Conservation (phyloP, 2,113 vertebrate genomes). For the Corydoras sp. region DNA sequence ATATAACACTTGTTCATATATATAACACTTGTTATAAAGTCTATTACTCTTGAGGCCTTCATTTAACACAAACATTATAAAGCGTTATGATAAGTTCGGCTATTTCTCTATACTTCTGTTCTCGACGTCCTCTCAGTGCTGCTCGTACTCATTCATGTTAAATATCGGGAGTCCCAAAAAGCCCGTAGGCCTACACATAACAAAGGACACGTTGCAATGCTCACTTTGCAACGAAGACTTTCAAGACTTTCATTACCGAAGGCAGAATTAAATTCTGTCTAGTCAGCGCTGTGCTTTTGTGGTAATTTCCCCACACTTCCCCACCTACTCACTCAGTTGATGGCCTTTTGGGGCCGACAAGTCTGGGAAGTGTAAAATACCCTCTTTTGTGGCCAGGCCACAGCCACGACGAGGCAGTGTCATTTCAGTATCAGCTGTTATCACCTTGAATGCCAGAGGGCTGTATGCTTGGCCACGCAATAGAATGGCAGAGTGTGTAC, state of each 20-base stretch:
- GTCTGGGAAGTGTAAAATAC: slow-evolving; percentile 34
- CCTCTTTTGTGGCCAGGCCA: slow-evolving; percentile 26
- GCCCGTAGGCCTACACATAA: neutral
- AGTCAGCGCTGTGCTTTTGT: slow-evolving; percentile 16
- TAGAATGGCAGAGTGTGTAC: neutral
- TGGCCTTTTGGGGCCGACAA: slow-evolving; percentile 7
- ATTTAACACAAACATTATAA: too few relatives aligned
- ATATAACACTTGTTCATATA: too few relatives aligned
- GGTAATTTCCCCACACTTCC: neutral
- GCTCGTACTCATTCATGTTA: neutral
- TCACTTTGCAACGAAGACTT: neutral
- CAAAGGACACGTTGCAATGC: neutral
- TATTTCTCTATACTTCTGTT: neutral
- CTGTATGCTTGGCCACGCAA: neutral
- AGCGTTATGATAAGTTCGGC: neutral
- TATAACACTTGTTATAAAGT: too few relatives aligned
- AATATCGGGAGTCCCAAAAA: neutral
- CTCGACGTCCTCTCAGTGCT: neutral
- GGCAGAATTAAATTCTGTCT: slow-evolving; percentile 19
- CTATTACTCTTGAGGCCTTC: too few relatives aligned
- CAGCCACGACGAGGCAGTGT: neutral
- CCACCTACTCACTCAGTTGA: neutral
- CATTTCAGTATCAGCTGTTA: neutral
- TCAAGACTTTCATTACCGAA: slow-evolving; percentile 14
- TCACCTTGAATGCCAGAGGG: neutral